Evolutionary conservation across 2,888 invertebrate genomes (phyloP).

Genomic region (Drosophila dives): DNA sequence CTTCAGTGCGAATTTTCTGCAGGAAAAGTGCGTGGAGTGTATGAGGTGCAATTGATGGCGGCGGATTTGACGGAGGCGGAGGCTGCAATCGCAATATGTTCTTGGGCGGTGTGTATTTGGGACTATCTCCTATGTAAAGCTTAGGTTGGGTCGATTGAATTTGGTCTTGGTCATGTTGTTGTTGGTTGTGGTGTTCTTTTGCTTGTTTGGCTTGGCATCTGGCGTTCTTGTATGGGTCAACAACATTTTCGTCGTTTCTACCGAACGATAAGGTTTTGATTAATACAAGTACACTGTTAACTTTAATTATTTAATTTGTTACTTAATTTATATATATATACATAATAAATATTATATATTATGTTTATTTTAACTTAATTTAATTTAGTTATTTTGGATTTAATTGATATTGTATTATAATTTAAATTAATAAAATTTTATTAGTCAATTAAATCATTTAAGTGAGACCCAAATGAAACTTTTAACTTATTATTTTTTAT

Average conservation of each 20-base stretch:
- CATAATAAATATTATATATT: too few species aligned
- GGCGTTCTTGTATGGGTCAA: slow-evolving; percentile 20
- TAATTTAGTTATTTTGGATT: too few species aligned
- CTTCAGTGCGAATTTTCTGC: slow-evolving; percentile 31
- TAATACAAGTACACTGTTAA: background rate
- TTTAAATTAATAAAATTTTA: too few species aligned
- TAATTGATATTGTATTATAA: too few species aligned
- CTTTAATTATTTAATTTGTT: too few species aligned
- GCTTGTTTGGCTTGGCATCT: slow-evolving; percentile 12
- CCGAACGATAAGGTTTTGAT: background rate
- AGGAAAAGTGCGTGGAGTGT: slow-evolving; percentile 33
- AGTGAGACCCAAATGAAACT: too few species aligned
- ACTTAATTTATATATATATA: too few species aligned
- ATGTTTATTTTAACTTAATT: too few species aligned
- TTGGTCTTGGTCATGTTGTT: slow-evolving; percentile 16
- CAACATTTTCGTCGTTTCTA: slow-evolving; percentile 70
- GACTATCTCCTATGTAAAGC: slow-evolving; percentile 27
- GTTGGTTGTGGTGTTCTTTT: slow-evolving; percentile 1
- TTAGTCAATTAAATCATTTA: too few species aligned
- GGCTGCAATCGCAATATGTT: slow-evolving; percentile 38
- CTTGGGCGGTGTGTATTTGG: slow-evolving; percentile 23
- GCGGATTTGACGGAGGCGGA: slow-evolving; percentile 66
- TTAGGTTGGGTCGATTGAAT: slow-evolving; percentile 33
- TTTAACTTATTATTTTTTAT: background rate
- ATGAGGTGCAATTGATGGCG: slow-evolving; percentile 42